Evolutionary conservation across 2,888 invertebrate genomes (phyloP), one percentile per base, ranked within the genome.

Genomic region (Clanis bilineata): DNA sequence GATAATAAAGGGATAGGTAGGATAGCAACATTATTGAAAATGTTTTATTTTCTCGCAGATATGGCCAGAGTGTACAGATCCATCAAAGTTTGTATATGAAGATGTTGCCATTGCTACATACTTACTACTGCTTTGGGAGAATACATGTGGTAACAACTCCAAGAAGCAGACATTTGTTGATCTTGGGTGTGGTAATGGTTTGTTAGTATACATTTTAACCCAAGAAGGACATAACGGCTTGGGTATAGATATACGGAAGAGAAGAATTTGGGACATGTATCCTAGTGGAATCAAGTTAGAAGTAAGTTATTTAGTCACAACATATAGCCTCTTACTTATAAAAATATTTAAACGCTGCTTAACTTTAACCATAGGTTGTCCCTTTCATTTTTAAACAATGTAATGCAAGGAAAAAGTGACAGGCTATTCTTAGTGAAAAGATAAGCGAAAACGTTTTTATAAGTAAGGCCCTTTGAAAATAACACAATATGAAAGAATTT

Each of bases 131-230:
- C 76, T 98, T 0, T 98, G 98, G 98, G 93, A 95, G 68, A 81
- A 51, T 18, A 32, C 90, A 54, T 93, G 94, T 67, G 83, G 93
- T 60, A 72, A 76, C 5, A 72, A 80, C 2, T 60, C 41, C n/a
- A 83, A 75, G 28, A 85, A 88, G 67, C 94, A 94, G 73, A 93
- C 93, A 2, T 99, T 99, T 93, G 95, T 98, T 0, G 99, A 99
- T 86, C 93, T 99, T 58, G 99, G 99, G 0, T 99, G 99, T 93
- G 99, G 99, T 0, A 99, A 99, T 93, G 99, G 99, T 12, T 92
- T 99, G 25, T 88, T 99, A 7, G 98, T 98, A 1, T 95, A 97
- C 82, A 95, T 99, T 68, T 92, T 99, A 12, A 93, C 94, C 51
- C 93, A 94, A 70, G 98, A 98, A 90, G 98, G 98, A n/a, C 94